phyloP scores from a whole-genome alignment of 2,888 invertebrate species.

The Sphaerophoria taeniata region DNA sequence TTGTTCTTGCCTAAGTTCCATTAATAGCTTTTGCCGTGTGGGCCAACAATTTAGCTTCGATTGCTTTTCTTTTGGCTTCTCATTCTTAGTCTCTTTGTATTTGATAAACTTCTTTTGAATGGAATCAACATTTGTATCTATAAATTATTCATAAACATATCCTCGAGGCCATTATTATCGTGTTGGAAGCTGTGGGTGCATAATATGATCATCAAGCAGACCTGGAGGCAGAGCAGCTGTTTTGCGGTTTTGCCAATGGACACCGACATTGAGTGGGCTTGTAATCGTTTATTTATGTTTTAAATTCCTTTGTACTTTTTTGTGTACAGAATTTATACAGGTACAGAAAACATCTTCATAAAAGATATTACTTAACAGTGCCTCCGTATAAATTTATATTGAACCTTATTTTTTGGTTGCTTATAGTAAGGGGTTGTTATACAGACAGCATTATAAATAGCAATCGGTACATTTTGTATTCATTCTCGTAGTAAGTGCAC shows the following conservation, averaged over 20 bases:
- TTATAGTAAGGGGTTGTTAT: background rate
- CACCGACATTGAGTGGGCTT: background rate
- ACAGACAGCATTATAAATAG: conserved; percentile 7
- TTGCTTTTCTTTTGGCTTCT: conserved; percentile 43
- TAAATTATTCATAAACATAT: background rate
- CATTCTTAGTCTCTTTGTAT: conserved; percentile 7
- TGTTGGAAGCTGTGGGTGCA: background rate
- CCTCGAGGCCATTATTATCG: background rate
- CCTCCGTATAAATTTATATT: background rate
- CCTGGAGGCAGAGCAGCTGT: conserved; percentile 6
- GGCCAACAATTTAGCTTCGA: conserved; percentile 57
- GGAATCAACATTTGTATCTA: background rate
- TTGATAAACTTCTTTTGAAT: conserved; percentile 18
- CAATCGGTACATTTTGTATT: too few relatives aligned
- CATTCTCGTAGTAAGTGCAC: background rate
- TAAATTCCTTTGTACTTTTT: background rate
- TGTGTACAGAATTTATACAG: background rate
- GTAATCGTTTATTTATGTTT: background rate
- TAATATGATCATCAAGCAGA: background rate
- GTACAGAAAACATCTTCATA: background rate
- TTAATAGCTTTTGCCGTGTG: conserved; percentile 40
- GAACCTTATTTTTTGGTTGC: background rate
- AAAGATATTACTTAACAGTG: background rate
- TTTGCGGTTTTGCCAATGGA: conserved; percentile 1
- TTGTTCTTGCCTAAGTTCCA: background rate